Base-by-base conservation (phyloP, 2,888 invertebrate genomes). In the Psococerastis gibbosa region DNA sequence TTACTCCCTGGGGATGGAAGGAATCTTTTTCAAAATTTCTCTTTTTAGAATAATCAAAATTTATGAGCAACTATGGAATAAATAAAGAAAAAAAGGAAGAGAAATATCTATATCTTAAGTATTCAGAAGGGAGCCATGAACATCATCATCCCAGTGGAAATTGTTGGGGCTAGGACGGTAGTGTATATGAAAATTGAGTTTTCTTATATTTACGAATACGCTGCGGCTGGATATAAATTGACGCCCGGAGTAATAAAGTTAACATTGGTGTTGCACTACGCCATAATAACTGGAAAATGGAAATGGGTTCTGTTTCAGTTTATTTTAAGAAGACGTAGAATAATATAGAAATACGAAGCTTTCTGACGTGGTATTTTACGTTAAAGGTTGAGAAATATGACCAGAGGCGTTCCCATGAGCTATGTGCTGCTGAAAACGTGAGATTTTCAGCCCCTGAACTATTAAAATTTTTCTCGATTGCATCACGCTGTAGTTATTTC, bases 31-130 rank as follows among this genome's bases (percentile, higher is more conserved):
- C 38, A 38, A 38, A 38, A 38, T 38, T 38, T 38, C 20, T 38
- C 38, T 38, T 38, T 38, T 38, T 38, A 38, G 38, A 38, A 38
- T 38, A 38, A 38, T 38, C 38, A 38, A 38, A 38, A 38, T 38
- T 38, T 38, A 38, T 38, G 38, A 38, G 38, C 38, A 17, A 38
- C 38, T 38, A 18, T 18, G 38, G 38, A 38, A 38, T 38, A 38
- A 5, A 38, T 38, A 38, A 17, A 38, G 22, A 20, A 38, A 38
- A 33, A 38, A 38, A 38, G 20, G 18, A 38, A 38, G 22, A 38
- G 38, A 38, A 38, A 38, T 38, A 38, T 38, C 38, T 38, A 17
- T 38, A 38, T 38, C 22, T 38, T 38, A 38, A 38, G 38, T 38
- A 38, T 38, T 38, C 38, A 20, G 38, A 38, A 38, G 38, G 38